Conservation (phyloP, 2,797 vertebrate species). For the Nasua narica region DNA sequence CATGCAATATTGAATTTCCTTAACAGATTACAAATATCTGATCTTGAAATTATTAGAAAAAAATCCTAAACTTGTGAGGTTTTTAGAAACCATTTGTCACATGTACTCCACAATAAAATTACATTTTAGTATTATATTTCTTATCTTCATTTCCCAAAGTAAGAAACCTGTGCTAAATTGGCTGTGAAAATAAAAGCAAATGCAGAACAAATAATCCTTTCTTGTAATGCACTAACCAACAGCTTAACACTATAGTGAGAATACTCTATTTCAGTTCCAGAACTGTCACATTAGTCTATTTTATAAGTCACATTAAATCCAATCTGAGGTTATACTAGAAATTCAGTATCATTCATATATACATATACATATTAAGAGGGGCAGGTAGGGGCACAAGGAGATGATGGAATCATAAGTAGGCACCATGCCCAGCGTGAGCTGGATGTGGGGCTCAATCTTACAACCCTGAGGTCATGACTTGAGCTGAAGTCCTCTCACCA, state of each 20-base stretch:
- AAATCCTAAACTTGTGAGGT: neutral
- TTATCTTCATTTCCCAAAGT: neutral
- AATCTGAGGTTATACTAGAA: neutral
- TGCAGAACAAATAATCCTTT: slow-evolving; percentile 14
- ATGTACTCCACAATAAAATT: neutral
- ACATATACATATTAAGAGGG: neutral
- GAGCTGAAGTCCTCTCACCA: neutral
- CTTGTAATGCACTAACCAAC: neutral
- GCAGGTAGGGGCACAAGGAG: neutral
- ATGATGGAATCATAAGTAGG: neutral
- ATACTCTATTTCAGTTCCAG: neutral
- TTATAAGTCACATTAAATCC: neutral
- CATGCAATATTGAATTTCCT: neutral
- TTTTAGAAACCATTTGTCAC: neutral
- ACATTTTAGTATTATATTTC: slow-evolving; percentile 17
- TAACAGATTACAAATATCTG: neutral
- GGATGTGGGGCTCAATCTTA: neutral
- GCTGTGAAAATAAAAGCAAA: slow-evolving; percentile 38
- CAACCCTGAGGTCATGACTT: neutral
- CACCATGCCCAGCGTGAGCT: neutral
- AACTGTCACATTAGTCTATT: neutral
- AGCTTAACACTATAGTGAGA: neutral
- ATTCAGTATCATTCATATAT: too few relatives aligned
- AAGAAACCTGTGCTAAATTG: slow-evolving; percentile 23
- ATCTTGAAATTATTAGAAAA: slow-evolving; percentile 18